A percentile compares a stretch with the other conserved stretches of the same genome.
These are phyloP conservation scores for Psylliodes chrysocephalus DNA, from an alignment of 2,888 invertebrate genomes.

Conservation along the genomic window DNA sequence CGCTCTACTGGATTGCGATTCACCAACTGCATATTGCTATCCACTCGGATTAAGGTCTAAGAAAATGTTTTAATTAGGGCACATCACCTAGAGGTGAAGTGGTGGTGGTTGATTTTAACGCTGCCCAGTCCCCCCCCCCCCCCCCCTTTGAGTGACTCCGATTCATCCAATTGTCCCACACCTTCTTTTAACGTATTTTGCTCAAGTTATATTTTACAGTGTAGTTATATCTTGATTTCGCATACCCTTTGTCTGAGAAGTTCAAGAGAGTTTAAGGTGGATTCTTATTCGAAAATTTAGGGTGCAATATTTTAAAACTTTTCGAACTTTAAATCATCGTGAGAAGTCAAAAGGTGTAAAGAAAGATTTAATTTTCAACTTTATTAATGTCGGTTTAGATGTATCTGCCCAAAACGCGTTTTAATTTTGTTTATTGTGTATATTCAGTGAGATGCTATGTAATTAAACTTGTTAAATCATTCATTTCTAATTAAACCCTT, in stretches of 20 bases:
- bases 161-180: too few relatives aligned
- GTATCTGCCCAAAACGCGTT: conserved; percentile 11
- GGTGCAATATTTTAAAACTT: conserved; percentile 58
- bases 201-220: not conserved
- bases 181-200: too few relatives aligned
- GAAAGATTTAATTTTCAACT: conserved; percentile 60
- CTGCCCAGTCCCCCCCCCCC: too few relatives aligned
- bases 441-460: conserved; percentile 18
- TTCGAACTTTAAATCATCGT: conserved; percentile 58
- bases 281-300: conserved; percentile 31
- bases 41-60: too few relatives aligned
- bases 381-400: conserved; percentile 50
- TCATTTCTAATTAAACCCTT: conserved; percentile 25
- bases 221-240: conserved; percentile 1
- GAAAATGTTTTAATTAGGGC: too few relatives aligned
- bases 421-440: conserved; percentile 38
- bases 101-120: too few relatives aligned
- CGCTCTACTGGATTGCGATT: too few relatives aligned
- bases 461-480: conserved; percentile 32
- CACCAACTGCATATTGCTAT: too few relatives aligned
- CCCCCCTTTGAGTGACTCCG: too few relatives aligned
- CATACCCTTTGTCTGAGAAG: not conserved
- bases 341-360: conserved; percentile 58
- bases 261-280: not conserved
- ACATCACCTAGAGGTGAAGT: too few relatives aligned